These are phyloP conservation scores for Acanthosepion pharaonis DNA, from an alignment of 2,888 invertebrate genomes.

Conservation along the genomic window DNA sequence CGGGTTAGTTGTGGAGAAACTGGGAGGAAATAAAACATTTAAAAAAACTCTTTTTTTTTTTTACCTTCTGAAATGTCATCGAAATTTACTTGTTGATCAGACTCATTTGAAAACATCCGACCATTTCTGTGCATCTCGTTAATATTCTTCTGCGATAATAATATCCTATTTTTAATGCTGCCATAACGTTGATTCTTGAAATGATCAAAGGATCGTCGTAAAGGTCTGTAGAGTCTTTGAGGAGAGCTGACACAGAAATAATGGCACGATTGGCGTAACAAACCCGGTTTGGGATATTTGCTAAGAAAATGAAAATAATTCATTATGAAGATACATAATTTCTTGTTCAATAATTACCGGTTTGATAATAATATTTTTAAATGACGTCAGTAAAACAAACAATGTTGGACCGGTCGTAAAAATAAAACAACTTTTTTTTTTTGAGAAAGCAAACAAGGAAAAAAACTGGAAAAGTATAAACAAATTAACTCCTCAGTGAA, in stretches of 20 bases:
- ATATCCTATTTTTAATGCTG: background rate
- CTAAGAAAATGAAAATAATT: background rate
- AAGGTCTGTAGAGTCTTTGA: background rate
- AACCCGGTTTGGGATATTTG: background rate
- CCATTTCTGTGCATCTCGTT: background rate
- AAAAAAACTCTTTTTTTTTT: background rate
- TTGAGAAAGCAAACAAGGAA: background rate
- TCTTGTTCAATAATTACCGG: background rate
- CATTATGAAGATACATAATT: background rate
- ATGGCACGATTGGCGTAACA: background rate
- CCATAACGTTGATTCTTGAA: background rate
- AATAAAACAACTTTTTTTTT: background rate
- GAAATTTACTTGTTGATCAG: background rate
- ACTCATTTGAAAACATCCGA: background rate
- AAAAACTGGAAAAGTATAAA: background rate
- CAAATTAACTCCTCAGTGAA: background rate
- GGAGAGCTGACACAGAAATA: background rate
- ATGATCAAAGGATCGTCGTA: background rate
- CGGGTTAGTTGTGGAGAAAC: too few species aligned
- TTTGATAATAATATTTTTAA: background rate
- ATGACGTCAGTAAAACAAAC: background rate
- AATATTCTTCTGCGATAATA: background rate
- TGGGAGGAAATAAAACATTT: too few species aligned
- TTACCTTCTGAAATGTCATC: background rate
- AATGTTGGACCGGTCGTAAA: background rate